Conservation (phyloP, 2,113 vertebrate species). For the Ornithorhynchus anatinus region DNA sequence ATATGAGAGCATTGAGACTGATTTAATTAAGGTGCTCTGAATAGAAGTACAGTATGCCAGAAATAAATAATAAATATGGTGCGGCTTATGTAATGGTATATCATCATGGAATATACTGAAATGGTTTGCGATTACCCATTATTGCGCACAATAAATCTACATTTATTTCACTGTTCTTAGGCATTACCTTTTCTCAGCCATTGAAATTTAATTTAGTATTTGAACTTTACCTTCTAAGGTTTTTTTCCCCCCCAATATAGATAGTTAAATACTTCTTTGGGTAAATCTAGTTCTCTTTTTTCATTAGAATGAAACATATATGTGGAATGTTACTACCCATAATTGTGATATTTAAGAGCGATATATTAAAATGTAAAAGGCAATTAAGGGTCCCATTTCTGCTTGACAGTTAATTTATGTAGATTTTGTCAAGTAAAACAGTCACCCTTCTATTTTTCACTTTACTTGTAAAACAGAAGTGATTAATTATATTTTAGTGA, state of each 20-base stretch:
- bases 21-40: constrained; percentile 79
- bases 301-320: constrained; percentile 40
- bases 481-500: no score
- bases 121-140: constrained; percentile 72
- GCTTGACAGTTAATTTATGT: background rate
- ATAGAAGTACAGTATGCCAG: constrained; percentile 69
- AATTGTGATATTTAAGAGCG: background rate
- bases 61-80: constrained; percentile 74
- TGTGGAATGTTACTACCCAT: background rate
- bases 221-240: constrained; percentile 59
- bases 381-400: background rate
- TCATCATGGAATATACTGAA: constrained; percentile 69
- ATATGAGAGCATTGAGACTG: constrained; percentile 73
- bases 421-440: no score
- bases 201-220: constrained; percentile 67
- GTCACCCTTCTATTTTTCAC: no score
- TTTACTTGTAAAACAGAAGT: no score
- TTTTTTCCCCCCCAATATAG: constrained; percentile 59
- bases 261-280: constrained; percentile 62
- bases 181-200: constrained; percentile 55
- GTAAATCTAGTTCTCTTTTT: constrained; percentile 64
- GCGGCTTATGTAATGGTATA: constrained; percentile 74
- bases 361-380: background rate
- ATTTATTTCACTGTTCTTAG: constrained; percentile 73
- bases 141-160: constrained; percentile 72